phyloP scores from a whole-genome alignment of 2,888 invertebrate genomes.

The Lithophane semibrunnea region DNA sequence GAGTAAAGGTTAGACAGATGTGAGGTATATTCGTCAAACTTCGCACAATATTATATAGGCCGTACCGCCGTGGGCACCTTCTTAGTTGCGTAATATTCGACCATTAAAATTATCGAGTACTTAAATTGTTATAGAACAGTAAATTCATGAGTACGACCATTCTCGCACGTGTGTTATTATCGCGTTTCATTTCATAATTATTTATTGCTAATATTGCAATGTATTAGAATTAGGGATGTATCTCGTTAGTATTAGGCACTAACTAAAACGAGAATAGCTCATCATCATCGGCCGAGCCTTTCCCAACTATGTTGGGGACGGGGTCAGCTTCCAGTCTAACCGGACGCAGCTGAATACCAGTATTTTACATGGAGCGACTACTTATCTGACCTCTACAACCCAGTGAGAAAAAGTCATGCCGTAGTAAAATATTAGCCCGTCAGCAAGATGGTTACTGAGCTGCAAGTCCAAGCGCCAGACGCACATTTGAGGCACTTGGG shows the following conservation, averaged over 20 bases:
- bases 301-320: neutral
- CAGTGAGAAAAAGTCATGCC: neutral
- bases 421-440: neutral
- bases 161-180: slow-evolving; percentile 8
- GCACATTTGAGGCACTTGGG: neutral
- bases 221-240: neutral
- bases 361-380: neutral
- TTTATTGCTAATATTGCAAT: slow-evolving; percentile 1
- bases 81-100: slow-evolving; percentile 10
- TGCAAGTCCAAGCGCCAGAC: neutral
- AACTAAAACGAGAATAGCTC: neutral
- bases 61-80: neutral
- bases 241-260: neutral
- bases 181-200: slow-evolving; percentile 17
- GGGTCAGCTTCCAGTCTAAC: neutral
- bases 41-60: neutral
- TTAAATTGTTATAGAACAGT: slow-evolving; percentile 19
- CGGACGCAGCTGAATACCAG: neutral
- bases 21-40: neutral
- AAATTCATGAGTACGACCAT: neutral
- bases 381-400: neutral
- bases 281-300: neutral
- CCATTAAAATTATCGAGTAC: slow-evolving; percentile 33
- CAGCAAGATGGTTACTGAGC: neutral
- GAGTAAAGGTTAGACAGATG: neutral